phyloP scores from a whole-genome alignment of 2,888 invertebrate species.

The Agrochola lota region DNA sequence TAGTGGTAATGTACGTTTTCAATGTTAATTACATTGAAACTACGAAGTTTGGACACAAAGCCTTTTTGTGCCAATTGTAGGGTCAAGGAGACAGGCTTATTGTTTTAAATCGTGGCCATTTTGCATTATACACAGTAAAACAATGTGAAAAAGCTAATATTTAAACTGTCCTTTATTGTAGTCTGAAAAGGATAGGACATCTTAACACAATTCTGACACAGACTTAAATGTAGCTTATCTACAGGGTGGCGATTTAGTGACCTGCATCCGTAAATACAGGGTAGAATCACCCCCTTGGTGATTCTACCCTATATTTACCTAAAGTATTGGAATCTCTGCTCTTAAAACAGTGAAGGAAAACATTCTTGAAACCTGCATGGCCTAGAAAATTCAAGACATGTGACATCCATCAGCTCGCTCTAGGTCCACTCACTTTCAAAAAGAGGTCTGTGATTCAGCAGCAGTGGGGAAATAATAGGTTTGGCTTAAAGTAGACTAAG shows the following conservation, averaged over 20 bases:
- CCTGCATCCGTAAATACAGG: too few relatives aligned
- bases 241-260: too few relatives aligned
- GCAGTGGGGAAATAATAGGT: neutral
- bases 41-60: conserved; percentile 72
- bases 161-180: conserved; percentile 18
- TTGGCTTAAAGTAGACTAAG: neutral
- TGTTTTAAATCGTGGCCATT: conserved; percentile 65
- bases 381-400: too few relatives aligned
- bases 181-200: conserved; percentile 13
- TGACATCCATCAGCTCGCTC: too few relatives aligned
- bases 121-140: conserved; percentile 45
- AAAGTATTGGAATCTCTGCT: too few relatives aligned
- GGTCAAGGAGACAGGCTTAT: conserved; percentile 71
- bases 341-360: too few relatives aligned
- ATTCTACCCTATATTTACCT: too few relatives aligned
- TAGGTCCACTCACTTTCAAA: too few relatives aligned
- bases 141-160: conserved; percentile 45
- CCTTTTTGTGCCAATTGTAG: conserved; percentile 70
- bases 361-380: too few relatives aligned
- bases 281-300: too few relatives aligned
- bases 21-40: conserved; percentile 77
- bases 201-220: neutral
- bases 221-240: neutral
- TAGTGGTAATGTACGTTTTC: conserved; percentile 69
- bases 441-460: too few relatives aligned